Evolutionary conservation across 2,888 invertebrate species (phyloP).

Genomic region (Drosophila robusta): DNA sequence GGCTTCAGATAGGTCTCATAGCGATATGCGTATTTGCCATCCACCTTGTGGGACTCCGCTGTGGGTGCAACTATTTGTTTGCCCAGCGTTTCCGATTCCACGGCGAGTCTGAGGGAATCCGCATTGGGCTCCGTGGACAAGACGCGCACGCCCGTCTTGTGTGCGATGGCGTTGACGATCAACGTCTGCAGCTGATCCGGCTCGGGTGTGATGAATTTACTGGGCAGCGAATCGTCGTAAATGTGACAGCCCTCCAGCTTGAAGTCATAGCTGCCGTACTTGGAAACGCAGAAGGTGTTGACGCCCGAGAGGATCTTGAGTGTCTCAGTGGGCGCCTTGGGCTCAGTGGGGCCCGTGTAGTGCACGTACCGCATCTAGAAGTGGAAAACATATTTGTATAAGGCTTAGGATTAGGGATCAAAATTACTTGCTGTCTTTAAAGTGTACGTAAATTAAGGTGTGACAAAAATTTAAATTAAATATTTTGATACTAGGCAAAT

Average conservation of each 20-base stretch:
- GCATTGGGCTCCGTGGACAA: conserved; percentile 84
- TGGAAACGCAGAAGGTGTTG: conserved; percentile 90
- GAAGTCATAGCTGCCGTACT: conserved; percentile 89
- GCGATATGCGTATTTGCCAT: conserved; percentile 85
- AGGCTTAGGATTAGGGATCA: too few species aligned
- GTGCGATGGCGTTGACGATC: conserved; percentile 86
- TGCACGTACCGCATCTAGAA: conserved; percentile 77
- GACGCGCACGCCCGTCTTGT: conserved; percentile 86
- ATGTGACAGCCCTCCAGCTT: conserved; percentile 93
- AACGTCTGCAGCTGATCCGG: conserved; percentile 78
- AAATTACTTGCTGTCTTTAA: too few species aligned
- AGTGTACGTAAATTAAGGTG: too few species aligned
- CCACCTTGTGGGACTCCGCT: conserved; percentile 85
- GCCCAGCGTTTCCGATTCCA: conserved; percentile 72
- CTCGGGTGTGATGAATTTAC: conserved; percentile 85
- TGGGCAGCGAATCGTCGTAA: conserved; percentile 86
- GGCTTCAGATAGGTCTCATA: conserved; percentile 85
- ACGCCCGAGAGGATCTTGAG: conserved; percentile 87
- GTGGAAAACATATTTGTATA: background rate
- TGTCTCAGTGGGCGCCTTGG: conserved; percentile 56
- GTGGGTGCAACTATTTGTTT: conserved; percentile 75
- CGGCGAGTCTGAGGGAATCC: conserved; percentile 74
- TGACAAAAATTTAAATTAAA: too few species aligned
- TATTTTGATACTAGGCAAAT: too few species aligned
- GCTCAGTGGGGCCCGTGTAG: conserved; percentile 46